phyloP scores from a whole-genome alignment of 2,888 invertebrate genomes.

The Diarsia dahlii region DNA sequence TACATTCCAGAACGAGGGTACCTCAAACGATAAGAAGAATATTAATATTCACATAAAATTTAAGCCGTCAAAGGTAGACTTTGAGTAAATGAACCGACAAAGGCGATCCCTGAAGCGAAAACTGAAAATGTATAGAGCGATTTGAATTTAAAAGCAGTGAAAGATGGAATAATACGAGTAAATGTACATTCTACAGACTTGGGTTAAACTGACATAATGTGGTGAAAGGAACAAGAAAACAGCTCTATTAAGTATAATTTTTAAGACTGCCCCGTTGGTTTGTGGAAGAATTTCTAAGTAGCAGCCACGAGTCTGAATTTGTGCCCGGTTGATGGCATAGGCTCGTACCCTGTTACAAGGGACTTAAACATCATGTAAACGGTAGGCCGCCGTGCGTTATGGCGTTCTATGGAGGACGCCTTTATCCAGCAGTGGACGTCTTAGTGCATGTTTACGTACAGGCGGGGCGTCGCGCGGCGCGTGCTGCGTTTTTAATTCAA shows the following conservation, averaged over 20 bases:
- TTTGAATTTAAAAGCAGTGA: slow-evolving; percentile 34
- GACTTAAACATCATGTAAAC: no score
- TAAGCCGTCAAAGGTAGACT: slow-evolving; percentile 9
- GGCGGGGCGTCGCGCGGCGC: no score
- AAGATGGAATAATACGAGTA: slow-evolving; percentile 47
- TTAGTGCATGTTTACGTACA: no score
- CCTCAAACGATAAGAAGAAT: slow-evolving; percentile 11
- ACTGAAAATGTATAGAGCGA: slow-evolving; percentile 19
- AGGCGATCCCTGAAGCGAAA: slow-evolving; percentile 13
- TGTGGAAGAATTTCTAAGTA: no score
- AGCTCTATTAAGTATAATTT: background rate
- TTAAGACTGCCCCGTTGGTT: no score
- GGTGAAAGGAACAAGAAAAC: slow-evolving; percentile 22
- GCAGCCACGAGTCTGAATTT: no score
- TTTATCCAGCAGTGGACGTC: no score
- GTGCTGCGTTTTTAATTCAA: no score
- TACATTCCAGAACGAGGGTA: slow-evolving; percentile 15
- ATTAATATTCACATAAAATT: background rate
- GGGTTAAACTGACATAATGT: slow-evolving; percentile 23
- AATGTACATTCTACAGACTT: slow-evolving; percentile 29
- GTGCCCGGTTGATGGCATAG: no score
- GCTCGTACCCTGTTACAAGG: no score
- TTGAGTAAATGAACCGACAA: slow-evolving; percentile 23
- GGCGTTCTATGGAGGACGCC: no score
- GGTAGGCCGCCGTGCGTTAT: no score